Evolutionary conservation across 2,113 vertebrate species (phyloP).

Genomic region (Genyomyrus donnyi): DNA sequence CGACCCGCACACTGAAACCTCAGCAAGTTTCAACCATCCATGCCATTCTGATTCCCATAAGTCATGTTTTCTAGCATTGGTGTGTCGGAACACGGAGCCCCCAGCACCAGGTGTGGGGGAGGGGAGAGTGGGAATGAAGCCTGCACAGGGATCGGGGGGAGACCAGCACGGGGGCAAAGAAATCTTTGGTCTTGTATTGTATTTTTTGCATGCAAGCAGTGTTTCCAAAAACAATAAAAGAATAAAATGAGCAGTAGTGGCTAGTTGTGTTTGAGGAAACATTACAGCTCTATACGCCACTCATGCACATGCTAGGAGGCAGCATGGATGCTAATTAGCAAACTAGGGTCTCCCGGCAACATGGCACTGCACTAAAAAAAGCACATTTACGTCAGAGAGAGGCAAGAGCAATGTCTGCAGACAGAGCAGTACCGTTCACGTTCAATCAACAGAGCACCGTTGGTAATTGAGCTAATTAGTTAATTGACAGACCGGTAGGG

Average conservation of each 20-base stretch:
- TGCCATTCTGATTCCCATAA: not conserved
- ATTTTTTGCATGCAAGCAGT: slow-evolving; percentile 51
- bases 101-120: no score
- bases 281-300: slow-evolving; percentile 82
- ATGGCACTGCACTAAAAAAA: not conserved
- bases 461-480: not conserved
- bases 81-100: not conserved
- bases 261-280: slow-evolving; percentile 45
- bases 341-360: not conserved
- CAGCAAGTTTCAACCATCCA: not conserved
- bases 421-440: not conserved
- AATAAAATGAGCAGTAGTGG: slow-evolving; percentile 26
- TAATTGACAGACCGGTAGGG: not conserved
- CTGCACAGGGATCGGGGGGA: not conserved
- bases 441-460: not conserved
- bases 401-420: not conserved
- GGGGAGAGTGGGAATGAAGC: not conserved
- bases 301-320: slow-evolving; percentile 53
- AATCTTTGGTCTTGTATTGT: slow-evolving; percentile 15
- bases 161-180: not conserved
- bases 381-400: not conserved
- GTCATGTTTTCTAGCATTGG: not conserved
- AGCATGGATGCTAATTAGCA: not conserved
- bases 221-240: slow-evolving; percentile 55
- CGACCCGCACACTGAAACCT: not conserved